phyloP scores from a whole-genome alignment of 2,888 invertebrate species.

The Syritta pipiens region DNA sequence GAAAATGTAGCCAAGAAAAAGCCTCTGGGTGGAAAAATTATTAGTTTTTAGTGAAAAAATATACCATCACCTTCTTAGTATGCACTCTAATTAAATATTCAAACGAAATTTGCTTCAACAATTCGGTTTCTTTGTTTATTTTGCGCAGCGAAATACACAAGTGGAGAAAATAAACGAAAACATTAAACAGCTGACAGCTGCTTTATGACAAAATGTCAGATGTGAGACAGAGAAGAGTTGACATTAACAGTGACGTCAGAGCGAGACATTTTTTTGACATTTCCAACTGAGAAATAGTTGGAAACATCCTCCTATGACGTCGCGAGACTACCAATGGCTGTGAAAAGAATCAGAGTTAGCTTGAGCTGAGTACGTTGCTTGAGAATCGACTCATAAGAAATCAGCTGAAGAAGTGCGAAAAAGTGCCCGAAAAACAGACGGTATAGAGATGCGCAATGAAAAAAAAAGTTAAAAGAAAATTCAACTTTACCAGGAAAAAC shows the following conservation, averaged over 20 bases:
- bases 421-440: no score
- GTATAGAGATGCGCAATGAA: no score
- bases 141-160: conserved; percentile 28
- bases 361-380: no score
- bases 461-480: no score
- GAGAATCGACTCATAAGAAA: no score
- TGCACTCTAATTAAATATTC: conserved; percentile 8
- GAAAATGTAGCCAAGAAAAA: not conserved
- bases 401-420: no score
- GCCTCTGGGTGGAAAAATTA: not conserved
- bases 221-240: not conserved
- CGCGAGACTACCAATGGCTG: no score
- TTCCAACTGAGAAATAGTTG: no score
- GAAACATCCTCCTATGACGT: no score
- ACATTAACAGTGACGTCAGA: not conserved
- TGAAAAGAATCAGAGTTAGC: no score
- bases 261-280: no score
- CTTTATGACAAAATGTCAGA: not conserved
- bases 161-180: conserved; percentile 55
- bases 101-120: conserved; percentile 8
- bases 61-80: not conserved
- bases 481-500: no score
- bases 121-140: conserved; percentile 49
- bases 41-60: not conserved
- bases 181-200: conserved; percentile 62